Evolutionary conservation across 2,888 invertebrate genomes (phyloP).

Genomic region (Drosophila atroscutellata): DNA sequence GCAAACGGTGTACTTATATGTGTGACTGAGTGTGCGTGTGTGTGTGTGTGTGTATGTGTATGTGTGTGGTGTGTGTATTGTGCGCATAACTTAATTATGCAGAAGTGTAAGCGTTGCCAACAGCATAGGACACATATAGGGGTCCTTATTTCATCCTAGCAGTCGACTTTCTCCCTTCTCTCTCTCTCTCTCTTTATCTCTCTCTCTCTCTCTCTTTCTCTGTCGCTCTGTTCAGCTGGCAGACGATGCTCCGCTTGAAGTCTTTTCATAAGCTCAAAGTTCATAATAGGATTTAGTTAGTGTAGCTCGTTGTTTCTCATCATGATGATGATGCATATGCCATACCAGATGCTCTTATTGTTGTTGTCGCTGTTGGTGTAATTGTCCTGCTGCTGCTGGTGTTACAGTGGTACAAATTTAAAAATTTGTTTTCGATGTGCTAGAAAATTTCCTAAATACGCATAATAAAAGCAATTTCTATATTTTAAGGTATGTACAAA

Average conservation of each 20-base stretch:
- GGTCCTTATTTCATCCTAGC: conserved; percentile 17
- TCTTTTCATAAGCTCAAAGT: conserved; percentile 78
- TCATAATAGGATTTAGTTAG: conserved; percentile 78
- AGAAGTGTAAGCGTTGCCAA: conserved; percentile 72
- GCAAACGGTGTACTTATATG: conserved; percentile 42
- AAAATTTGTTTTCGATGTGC: neutral
- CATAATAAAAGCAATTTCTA: neutral
- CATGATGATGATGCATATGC: conserved; percentile 65
- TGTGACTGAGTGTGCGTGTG: conserved; percentile 7
- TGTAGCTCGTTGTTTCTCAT: conserved; percentile 59
- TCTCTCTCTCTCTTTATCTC: neutral
- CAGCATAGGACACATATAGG: conserved; percentile 40
- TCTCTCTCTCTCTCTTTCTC: neutral
- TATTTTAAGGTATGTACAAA: neutral
- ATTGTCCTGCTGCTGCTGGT: neutral
- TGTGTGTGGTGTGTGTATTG: conserved; percentile 35
- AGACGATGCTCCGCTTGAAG: conserved; percentile 76
- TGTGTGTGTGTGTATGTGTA: conserved; percentile 3
- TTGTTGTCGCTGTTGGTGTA: conserved; percentile 6
- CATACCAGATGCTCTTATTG: conserved; percentile 14
- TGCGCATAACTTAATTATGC: conserved; percentile 78
- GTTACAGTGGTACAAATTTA: conserved; percentile 25
- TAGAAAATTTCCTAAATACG: neutral
- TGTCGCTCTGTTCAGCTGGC: conserved; percentile 18
- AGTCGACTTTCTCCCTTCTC: conserved; percentile 38